These are phyloP conservation scores for Numida meleagris DNA, from an alignment of 2,113 vertebrate genomes.

Conservation along the genomic window DNA sequence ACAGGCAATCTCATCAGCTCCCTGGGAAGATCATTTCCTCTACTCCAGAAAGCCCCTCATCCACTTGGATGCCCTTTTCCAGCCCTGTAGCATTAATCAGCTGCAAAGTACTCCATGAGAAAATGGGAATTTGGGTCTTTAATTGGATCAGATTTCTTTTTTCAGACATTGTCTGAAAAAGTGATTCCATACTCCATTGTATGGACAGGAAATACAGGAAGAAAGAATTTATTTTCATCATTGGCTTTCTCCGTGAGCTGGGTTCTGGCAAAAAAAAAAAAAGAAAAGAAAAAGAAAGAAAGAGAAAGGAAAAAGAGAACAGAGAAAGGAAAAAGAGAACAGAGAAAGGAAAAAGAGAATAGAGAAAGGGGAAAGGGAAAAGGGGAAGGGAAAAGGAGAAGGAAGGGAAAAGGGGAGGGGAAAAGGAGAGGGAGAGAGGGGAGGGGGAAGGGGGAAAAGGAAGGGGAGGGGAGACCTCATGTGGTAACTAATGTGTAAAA, in stretches of 20 bases:
- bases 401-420: too few relatives aligned
- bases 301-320: too few relatives aligned
- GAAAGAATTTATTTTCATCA: background rate
- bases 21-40: background rate
- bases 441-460: too few relatives aligned
- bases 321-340: too few relatives aligned
- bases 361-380: too few relatives aligned
- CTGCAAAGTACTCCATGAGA: background rate
- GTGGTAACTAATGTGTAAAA: background rate
- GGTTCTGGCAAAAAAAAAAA: background rate
- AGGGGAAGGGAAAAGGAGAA: too few relatives aligned
- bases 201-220: background rate
- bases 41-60: background rate
- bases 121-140: background rate
- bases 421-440: too few relatives aligned
- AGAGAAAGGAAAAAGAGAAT: too few relatives aligned
- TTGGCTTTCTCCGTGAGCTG: background rate
- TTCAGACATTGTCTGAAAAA: background rate
- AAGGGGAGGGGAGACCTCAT: background rate
- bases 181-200: background rate
- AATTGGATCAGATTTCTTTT: background rate
- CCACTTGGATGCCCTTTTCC: fast-evolving
- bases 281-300: too few relatives aligned
- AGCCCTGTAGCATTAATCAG: background rate
- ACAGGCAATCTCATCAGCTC: background rate